These are phyloP conservation scores for Syrista parreyssii DNA, from an alignment of 2,888 invertebrate species.

Conservation along the genomic window DNA sequence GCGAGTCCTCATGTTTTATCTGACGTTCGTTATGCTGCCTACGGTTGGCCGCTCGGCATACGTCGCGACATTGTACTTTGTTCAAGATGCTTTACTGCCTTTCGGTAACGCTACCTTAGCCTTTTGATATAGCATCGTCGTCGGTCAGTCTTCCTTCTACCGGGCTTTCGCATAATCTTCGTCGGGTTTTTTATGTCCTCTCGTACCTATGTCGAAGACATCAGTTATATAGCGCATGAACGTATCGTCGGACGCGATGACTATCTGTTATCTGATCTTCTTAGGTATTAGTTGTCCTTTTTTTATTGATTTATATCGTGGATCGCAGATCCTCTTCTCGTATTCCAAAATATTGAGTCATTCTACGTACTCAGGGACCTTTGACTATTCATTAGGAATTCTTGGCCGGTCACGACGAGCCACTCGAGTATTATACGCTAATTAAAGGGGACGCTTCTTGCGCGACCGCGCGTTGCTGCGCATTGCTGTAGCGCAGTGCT, in stretches of 20 bases:
- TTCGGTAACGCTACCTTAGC: conserved; percentile 23
- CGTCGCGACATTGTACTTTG: conserved; percentile 36
- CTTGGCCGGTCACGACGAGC: conserved; percentile 28
- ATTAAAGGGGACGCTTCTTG: conserved; percentile 40
- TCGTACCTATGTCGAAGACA: not conserved
- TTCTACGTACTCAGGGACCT: not conserved
- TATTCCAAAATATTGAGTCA: not conserved
- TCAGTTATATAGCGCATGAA: not conserved
- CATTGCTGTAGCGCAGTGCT: not conserved
- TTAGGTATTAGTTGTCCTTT: not conserved
- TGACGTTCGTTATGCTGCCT: conserved; percentile 55
- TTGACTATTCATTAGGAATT: conserved; percentile 5
- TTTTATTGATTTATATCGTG: not conserved
- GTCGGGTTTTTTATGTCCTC: not conserved
- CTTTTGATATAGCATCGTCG: conserved; percentile 26
- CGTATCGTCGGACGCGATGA: not conserved
- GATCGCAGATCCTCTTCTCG: not conserved
- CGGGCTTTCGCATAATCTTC: conserved; percentile 4
- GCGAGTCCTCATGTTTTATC: conserved; percentile 55
- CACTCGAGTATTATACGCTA: conserved; percentile 46
- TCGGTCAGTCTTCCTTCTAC: not conserved
- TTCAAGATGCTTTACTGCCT: conserved; percentile 52
- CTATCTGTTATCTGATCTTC: not conserved
- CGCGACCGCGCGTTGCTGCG: not conserved
- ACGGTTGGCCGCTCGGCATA: conserved; percentile 11